Percentiles rank a stretch among this genome's conserved stretches.
Conservation (phyloP, 2,113 vertebrate genomes). For the Vulpes lagopus region DNA sequence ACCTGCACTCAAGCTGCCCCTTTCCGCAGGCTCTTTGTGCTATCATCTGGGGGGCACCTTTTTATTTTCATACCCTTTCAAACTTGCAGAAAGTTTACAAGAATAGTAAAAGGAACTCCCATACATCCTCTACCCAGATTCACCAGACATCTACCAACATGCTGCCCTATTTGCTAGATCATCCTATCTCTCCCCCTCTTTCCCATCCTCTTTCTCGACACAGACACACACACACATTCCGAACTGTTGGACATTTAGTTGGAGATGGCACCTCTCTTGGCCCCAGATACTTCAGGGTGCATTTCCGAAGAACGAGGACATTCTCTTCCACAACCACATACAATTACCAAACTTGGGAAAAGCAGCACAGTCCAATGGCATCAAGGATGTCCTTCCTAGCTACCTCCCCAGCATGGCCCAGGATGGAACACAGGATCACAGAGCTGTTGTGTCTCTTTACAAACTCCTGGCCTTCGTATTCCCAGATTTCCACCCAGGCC, state of each 20-base stretch:
- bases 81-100: not conserved
- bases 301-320: not conserved
- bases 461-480: not conserved
- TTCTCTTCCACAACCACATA: not conserved
- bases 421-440: not conserved
- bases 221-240: not conserved
- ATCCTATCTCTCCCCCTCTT: too few relatives aligned
- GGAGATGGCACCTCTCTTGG: not conserved
- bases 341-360: rapidly evolving
- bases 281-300: not conserved
- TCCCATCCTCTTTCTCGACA: not conserved
- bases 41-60: not conserved
- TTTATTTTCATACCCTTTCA: not conserved
- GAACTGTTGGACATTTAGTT: not conserved
- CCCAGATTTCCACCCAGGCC: not conserved
- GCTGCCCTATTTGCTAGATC: rapidly evolving
- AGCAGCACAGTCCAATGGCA: not conserved
- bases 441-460: rapidly evolving
- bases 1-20: not conserved
- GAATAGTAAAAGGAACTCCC: not conserved
- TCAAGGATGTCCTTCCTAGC: not conserved
- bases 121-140: rapidly evolving
- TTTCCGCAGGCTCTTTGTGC: not conserved
- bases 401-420: not conserved
- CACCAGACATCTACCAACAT: rapidly evolving